These are phyloP conservation scores for Heterodera carotae DNA, from an alignment of 1,140 invertebrate species.

Conservation along the genomic window DNA sequence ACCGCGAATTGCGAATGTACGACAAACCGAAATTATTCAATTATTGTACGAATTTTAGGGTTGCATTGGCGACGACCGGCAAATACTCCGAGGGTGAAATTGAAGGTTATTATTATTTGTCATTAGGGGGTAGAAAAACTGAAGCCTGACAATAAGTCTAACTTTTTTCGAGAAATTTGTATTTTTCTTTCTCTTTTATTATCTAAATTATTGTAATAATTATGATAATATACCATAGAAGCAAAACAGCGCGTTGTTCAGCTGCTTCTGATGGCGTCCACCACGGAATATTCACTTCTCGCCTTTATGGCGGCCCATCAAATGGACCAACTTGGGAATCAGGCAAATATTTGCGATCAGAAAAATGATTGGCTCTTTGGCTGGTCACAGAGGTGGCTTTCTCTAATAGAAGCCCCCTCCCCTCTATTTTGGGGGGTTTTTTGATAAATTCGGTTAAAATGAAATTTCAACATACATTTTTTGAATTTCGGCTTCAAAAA, in stretches of 20 bases:
- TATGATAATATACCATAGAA: background rate
- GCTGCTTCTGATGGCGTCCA: slow-evolving; percentile 17
- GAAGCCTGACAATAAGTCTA: too few species aligned
- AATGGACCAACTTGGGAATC: slow-evolving; percentile 29
- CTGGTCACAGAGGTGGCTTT: too few species aligned
- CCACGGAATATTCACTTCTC: slow-evolving; percentile 38
- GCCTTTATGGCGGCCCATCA: slow-evolving; percentile 32
- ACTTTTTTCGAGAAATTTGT: background rate
- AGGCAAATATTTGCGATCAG: background rate
- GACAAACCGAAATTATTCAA: background rate
- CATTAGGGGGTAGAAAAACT: too few species aligned
- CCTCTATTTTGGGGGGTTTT: too few species aligned
- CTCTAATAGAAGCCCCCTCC: too few species aligned
- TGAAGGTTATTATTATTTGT: background rate
- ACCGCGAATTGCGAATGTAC: slow-evolving; percentile 33
- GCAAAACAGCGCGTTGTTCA: slow-evolving; percentile 15
- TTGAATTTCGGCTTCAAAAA: too few species aligned
- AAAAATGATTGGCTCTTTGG: too few species aligned
- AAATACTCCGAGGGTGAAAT: slow-evolving; percentile 19
- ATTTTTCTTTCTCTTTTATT: background rate
- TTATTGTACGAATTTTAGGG: background rate
- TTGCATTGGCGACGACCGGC: slow-evolving; percentile 22
- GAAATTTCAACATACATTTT: too few species aligned
- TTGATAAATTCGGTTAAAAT: too few species aligned
- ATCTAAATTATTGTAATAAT: background rate